These are phyloP conservation scores for Cydia amplana DNA, from an alignment of 1,140 invertebrate genomes.

Conservation along the genomic window DNA sequence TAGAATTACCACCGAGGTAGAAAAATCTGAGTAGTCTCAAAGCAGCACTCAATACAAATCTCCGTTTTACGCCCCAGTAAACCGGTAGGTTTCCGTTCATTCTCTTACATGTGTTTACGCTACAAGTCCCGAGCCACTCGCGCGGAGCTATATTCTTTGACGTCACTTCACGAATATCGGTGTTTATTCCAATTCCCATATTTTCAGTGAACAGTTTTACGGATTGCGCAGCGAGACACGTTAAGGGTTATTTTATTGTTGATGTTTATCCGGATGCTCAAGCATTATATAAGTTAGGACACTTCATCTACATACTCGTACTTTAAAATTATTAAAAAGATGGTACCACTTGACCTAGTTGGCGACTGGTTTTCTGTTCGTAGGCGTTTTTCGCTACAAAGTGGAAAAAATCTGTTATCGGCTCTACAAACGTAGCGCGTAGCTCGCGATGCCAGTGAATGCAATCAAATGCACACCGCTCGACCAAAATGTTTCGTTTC, in stretches of 20 bases:
- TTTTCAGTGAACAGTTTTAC: slow-evolving; percentile 21
- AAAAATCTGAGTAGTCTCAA: slow-evolving; percentile 48
- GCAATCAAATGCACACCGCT: too few species aligned
- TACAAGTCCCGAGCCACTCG: slow-evolving; percentile 35
- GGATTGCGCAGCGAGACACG: neutral
- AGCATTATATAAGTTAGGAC: neutral
- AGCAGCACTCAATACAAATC: slow-evolving; percentile 49
- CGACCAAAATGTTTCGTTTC: too few species aligned
- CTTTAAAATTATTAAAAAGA: neutral
- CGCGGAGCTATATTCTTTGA: slow-evolving; percentile 34
- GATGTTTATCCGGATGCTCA: neutral
- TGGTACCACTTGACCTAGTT: neutral
- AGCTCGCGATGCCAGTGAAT: too few species aligned
- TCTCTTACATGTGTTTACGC: slow-evolving; percentile 47
- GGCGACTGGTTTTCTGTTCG: neutral
- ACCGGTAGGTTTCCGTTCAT: slow-evolving; percentile 54
- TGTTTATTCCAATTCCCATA: slow-evolving; percentile 21
- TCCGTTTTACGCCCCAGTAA: slow-evolving; percentile 53
- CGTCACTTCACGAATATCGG: slow-evolving; percentile 32
- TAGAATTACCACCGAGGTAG: slow-evolving; percentile 43
- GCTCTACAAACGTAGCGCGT: too few species aligned
- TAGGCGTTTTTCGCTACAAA: neutral
- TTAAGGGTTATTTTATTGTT: slow-evolving; percentile 5
- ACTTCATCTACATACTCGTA: too few species aligned
- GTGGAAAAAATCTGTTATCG: too few species aligned